Evolutionary conservation across 2,888 invertebrate species (phyloP), one percentile per base, ranked within the genome.

Genomic region (Yponomeuta cagnagella): DNA sequence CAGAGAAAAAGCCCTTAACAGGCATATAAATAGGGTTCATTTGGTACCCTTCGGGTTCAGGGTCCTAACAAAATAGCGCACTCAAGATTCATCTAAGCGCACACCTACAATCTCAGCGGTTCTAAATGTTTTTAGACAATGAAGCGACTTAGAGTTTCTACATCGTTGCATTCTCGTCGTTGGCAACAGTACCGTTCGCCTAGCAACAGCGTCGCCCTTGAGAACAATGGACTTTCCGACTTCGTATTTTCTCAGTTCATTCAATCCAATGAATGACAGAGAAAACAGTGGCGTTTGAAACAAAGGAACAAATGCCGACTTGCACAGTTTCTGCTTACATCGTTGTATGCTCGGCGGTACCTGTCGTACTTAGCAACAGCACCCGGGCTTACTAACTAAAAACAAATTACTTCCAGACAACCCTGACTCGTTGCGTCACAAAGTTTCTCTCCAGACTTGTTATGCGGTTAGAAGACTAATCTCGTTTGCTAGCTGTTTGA

Each of bases 321-420:
- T 15, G 52, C 8, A 15, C 15, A 3, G 52, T 52, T 52, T 52
- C 52, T 52, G 10, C 52, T 10, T 52, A 52, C 2, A 52, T 3
- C 10, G 4, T 83, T 65, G 12, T 65, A 1, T 65, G 31, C 12
- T 12, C 83, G 78, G 75, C 81, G 76, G 76, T 76, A 75, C 73
- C 72, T 48, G 63, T 58, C 74, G 74, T 12, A 65, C 65, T 15
- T 15, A 58, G 52, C 52, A 58, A 58, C 52, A 58, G 52, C 52
- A 15, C 52, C 52, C 52, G 52, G 52, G 52, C 52, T 58, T 65
- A 65, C 65, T 30, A 10, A 10, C 31, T 33, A 65, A 23, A 4
- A 65, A 65, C 65, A 65, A 65, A 65, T 65, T 9, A 65, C 65
- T 65, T 65, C 65, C 31, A 65, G 65, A 10, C 65, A 65, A 65